A percentile compares a stretch with the other conserved stretches of the same genome.
Evolutionary conservation across 2,113 vertebrate genomes (phyloP).

Genomic region (Cyphomyrus plagiostoma): DNA sequence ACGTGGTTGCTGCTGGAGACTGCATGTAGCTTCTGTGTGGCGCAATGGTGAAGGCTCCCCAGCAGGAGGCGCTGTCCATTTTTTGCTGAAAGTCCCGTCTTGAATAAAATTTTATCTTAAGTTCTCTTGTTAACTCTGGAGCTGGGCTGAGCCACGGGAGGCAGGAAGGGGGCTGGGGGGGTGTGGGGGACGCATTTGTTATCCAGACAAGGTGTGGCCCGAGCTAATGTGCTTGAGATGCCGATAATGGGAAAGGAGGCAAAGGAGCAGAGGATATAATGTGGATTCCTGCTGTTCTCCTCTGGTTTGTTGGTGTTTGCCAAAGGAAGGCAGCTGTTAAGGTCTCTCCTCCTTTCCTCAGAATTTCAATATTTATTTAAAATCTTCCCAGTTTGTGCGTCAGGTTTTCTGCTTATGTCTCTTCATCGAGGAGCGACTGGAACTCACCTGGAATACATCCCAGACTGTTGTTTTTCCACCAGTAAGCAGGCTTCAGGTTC

Average conservation of each 20-base stretch:
- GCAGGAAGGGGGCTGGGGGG: background rate
- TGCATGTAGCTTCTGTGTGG: background rate
- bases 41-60: background rate
- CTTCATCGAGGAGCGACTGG: background rate
- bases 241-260: background rate
- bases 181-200: background rate
- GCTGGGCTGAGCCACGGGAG: background rate
- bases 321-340: background rate
- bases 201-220: background rate
- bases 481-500: background rate
- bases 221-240: background rate
- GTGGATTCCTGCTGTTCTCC: background rate
- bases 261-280: background rate
- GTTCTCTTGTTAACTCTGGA: background rate
- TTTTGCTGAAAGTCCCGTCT: background rate
- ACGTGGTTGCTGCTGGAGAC: background rate
- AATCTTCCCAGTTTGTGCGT: background rate
- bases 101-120: background rate
- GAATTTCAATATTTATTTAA: background rate
- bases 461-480: background rate
- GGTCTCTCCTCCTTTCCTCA: background rate
- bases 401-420: background rate
- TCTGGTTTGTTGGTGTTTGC: background rate
- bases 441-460: background rate
- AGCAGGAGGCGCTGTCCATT: background rate